Evolutionary conservation across 2,888 invertebrate species (phyloP).

Genomic region (Cantharis lateralis): DNA sequence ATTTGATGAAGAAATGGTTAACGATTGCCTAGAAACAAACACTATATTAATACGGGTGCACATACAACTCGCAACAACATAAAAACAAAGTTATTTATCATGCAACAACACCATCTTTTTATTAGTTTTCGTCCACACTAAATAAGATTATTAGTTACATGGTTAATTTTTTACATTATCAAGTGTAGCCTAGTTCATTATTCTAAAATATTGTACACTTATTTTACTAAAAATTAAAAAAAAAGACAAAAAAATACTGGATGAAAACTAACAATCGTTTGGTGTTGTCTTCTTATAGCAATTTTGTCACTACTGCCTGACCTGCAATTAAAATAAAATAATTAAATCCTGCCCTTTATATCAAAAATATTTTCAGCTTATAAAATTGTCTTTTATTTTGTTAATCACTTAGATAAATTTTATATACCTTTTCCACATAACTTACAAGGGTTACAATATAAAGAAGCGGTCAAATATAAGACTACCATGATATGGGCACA

Average conservation of each 20-base stretch:
- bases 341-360: neutral
- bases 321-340: constrained; percentile 37
- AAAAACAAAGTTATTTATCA: constrained; percentile 19
- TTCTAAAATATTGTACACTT: neutral
- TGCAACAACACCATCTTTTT: constrained; percentile 33
- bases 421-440: too few species aligned
- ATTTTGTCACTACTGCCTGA: constrained; percentile 40
- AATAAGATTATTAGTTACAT: constrained; percentile 6
- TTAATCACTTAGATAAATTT: neutral
- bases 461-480: too few species aligned
- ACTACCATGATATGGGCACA: too few species aligned
- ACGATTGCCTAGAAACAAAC: constrained; percentile 54
- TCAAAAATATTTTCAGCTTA: neutral
- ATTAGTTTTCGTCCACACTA: constrained; percentile 37
- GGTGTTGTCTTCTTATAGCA: constrained; percentile 36
- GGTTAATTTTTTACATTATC: constrained; percentile 8
- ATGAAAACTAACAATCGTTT: constrained; percentile 37
- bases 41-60: constrained; percentile 33
- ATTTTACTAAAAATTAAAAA: neutral
- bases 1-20: constrained; percentile 44
- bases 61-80: constrained; percentile 17
- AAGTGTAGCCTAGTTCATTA: neutral
- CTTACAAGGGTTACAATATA: too few species aligned
- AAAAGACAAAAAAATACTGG: constrained; percentile 12
- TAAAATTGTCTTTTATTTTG: neutral